Percentiles rank a stretch among this genome's conserved stretches.
Conservation (phyloP, 2,888 invertebrate genomes). For the Catocala sponsa region DNA sequence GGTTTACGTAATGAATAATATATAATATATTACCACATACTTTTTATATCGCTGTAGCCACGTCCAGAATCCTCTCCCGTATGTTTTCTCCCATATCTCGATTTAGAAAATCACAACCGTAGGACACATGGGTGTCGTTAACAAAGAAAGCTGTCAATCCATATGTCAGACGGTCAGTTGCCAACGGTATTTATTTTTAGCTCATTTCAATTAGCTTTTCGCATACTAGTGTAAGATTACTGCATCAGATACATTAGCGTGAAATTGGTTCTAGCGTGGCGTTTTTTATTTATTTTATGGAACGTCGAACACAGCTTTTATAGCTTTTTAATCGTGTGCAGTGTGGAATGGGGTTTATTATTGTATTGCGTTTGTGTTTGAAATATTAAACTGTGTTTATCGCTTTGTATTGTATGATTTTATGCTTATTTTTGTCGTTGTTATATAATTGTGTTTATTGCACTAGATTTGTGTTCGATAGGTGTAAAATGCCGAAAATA, state of each 20-base stretch:
- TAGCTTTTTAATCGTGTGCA: conserved; percentile 6
- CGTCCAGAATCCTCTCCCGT: conserved; percentile 10
- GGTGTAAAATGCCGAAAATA: too few species aligned
- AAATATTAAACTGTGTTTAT: neutral
- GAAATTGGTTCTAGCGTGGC: conserved; percentile 32
- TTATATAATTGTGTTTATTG: too few species aligned
- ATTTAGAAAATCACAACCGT: conserved; percentile 46
- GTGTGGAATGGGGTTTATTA: conserved; percentile 1
- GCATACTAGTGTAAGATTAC: conserved; percentile 67
- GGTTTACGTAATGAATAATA: too few species aligned
- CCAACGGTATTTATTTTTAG: conserved; percentile 67
- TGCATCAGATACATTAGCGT: conserved; percentile 33
- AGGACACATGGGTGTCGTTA: conserved; percentile 54
- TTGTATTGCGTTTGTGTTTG: neutral
- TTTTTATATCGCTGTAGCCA: neutral
- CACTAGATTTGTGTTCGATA: too few species aligned
- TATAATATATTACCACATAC: too few species aligned
- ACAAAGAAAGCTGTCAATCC: conserved; percentile 68
- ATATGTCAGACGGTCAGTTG: conserved; percentile 48
- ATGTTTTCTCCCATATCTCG: conserved; percentile 13
- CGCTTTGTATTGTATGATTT: too few species aligned
- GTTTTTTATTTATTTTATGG: conserved; percentile 4
- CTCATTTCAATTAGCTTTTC: conserved; percentile 74
- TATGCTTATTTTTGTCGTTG: neutral
- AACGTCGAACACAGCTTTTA: conserved; percentile 5